phyloP scores from a whole-genome alignment of 37 sponge, comb jelly and placozoan genomes.

The Axinella damicornis region DNA sequence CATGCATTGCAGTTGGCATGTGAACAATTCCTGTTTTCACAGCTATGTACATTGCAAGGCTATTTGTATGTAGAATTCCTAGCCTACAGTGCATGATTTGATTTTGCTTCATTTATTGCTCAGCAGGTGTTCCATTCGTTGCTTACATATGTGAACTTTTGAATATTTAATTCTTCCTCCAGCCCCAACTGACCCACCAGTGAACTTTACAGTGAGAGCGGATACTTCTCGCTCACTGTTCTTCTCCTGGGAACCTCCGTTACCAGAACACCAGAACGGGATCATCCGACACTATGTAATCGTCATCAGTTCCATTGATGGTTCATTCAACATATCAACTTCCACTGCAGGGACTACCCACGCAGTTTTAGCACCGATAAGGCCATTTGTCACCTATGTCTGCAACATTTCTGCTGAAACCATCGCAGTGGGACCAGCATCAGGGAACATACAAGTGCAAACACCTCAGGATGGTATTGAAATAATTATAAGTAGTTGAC shows the following conservation, averaged over 20 bases:
- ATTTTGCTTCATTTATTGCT: too few relatives aligned
- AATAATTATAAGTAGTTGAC: too few relatives aligned
- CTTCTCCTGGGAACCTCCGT: slow-evolving; percentile 7
- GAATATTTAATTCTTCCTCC: not conserved
- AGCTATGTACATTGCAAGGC: too few relatives aligned
- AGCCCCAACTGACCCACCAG: not conserved
- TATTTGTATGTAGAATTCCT: too few relatives aligned
- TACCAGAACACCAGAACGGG: slow-evolving; percentile 15
- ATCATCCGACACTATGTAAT: not conserved
- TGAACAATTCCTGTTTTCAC: too few relatives aligned
- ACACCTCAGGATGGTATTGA: not conserved
- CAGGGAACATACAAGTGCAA: not conserved
- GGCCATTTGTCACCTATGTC: slow-evolving; percentile 29
- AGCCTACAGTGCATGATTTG: too few relatives aligned
- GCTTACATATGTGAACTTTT: not conserved
- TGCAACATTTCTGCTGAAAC: slow-evolving; percentile 45
- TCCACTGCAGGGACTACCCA: too few relatives aligned
- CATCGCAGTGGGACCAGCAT: slow-evolving; percentile 29
- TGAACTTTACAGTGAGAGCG: not conserved
- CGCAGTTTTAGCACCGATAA: not conserved
- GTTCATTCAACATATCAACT: too few relatives aligned
- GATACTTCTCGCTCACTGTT: not conserved
- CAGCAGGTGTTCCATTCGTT: too few relatives aligned
- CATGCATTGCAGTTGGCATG: too few relatives aligned
- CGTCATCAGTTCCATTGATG: not conserved